Conservation (phyloP, 2,888 invertebrate genomes). For the Flabesymbios commensalis region DNA sequence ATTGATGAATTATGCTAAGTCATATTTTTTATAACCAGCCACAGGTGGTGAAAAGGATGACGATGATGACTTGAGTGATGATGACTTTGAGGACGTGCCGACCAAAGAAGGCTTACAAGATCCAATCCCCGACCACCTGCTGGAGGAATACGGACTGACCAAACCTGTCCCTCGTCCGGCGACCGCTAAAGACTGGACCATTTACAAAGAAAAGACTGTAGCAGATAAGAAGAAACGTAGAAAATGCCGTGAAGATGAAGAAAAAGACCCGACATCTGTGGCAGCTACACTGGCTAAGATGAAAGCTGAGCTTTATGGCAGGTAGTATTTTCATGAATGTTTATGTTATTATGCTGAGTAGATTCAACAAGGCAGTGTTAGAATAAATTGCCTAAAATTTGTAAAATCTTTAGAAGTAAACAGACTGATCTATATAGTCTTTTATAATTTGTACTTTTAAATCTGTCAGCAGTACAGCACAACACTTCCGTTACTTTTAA, state of each 20-base stretch:
- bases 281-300: slow-evolving; percentile 41
- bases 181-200: neutral
- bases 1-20: too few species aligned
- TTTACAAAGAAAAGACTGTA: too few species aligned
- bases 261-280: slow-evolving; percentile 43
- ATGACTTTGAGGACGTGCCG: slow-evolving; percentile 64
- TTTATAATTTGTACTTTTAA: too few species aligned
- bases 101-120: slow-evolving; percentile 64
- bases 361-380: too few species aligned
- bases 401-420: neutral
- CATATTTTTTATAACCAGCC: too few species aligned
- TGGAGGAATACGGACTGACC: slow-evolving; percentile 44
- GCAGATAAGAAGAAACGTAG: neutral
- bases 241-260: slow-evolving; percentile 12
- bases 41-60: too few species aligned
- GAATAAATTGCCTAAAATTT: too few species aligned
- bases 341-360: too few species aligned
- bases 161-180: neutral
- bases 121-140: slow-evolving; percentile 51
- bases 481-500: too few species aligned
- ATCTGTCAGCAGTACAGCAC: too few species aligned
- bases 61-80: slow-evolving; percentile 44
- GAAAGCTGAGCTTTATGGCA: slow-evolving; percentile 1
- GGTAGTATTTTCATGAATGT: too few species aligned
- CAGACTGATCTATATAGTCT: neutral